These are phyloP conservation scores for Oscheius sp. DNA, from an alignment of 2,888 invertebrate genomes.

Conservation along the genomic window DNA sequence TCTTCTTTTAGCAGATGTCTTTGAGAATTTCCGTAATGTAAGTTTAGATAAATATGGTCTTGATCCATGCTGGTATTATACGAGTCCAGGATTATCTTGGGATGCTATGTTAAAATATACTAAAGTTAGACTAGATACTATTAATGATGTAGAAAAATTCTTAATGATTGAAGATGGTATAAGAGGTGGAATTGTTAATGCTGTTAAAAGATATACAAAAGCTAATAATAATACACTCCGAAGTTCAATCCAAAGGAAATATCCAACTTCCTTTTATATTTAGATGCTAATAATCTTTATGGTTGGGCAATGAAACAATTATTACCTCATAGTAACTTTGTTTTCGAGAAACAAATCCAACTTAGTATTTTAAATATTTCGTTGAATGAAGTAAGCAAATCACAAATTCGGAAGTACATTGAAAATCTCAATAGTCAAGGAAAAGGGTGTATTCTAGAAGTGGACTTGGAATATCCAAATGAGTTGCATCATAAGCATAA, in stretches of 20 bases:
- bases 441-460: slow-evolving; percentile 70
- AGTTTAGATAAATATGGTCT: neutral
- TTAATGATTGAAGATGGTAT: neutral
- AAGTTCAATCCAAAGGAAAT: no score
- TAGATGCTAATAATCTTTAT: slow-evolving; percentile 60
- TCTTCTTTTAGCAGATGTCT: neutral
- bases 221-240: no score
- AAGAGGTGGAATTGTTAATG: no score
- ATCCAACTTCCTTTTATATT: no score
- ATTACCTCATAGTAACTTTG: slow-evolving; percentile 56
- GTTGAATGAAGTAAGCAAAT: slow-evolving; percentile 18
- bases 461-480: slow-evolving; percentile 71
- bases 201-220: slow-evolving; percentile 56
- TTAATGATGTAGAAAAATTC: neutral
- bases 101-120: no score
- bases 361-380: slow-evolving; percentile 18
- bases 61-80: no score
- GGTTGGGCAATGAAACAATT: slow-evolving; percentile 58
- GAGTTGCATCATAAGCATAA: slow-evolving; percentile 69
- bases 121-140: no score
- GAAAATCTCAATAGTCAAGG: slow-evolving; percentile 31
- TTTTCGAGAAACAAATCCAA: slow-evolving; percentile 41
- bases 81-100: no score
- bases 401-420: slow-evolving; percentile 14
- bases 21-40: neutral